These are phyloP conservation scores for Phoxinus dragarum DNA, from an alignment of 2,797 vertebrate species.

Conservation along the genomic window DNA sequence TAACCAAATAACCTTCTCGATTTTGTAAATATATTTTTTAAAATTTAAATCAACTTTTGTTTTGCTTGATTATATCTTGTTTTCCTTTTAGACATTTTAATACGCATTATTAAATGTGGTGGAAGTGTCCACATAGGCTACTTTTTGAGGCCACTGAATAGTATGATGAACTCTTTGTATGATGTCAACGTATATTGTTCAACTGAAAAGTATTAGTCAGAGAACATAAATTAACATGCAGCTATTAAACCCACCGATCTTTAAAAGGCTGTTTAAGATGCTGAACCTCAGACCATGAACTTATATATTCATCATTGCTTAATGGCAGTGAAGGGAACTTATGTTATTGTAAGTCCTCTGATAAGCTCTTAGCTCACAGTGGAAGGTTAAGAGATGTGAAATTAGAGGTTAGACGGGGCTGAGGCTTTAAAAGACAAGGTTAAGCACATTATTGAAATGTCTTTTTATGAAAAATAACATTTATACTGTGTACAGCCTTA, in stretches of 20 bases:
- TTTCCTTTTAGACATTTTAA: slow-evolving; percentile 12
- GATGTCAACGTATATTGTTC: slow-evolving; percentile 1
- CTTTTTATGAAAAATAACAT: slow-evolving; percentile 33
- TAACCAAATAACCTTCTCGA: not conserved
- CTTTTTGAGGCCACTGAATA: not conserved
- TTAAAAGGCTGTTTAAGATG: slow-evolving; percentile 13
- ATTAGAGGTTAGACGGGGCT: slow-evolving; percentile 38
- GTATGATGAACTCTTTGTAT: not conserved
- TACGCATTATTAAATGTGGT: not conserved
- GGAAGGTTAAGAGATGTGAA: slow-evolving; percentile 46
- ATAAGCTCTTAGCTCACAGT: slow-evolving; percentile 7
- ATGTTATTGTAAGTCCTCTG: slow-evolving; percentile 20
- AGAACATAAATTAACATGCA: slow-evolving; percentile 5
- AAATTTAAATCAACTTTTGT: not conserved
- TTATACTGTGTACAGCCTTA: slow-evolving; percentile 8
- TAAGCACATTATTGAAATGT: slow-evolving; percentile 42
- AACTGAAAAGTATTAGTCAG: not conserved
- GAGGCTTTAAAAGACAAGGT: slow-evolving; percentile 36
- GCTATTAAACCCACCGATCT: slow-evolving; percentile 26
- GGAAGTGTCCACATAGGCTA: not conserved
- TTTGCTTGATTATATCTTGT: not conserved
- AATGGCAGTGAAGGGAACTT: slow-evolving; percentile 39
- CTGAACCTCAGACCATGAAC: slow-evolving; percentile 12
- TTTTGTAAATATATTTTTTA: not conserved
- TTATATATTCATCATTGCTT: slow-evolving; percentile 32